Percentiles rank a stretch among this genome's conserved stretches.
Conservation (phyloP, 2,797 vertebrate species). For the Rallus crepitans region DNA sequence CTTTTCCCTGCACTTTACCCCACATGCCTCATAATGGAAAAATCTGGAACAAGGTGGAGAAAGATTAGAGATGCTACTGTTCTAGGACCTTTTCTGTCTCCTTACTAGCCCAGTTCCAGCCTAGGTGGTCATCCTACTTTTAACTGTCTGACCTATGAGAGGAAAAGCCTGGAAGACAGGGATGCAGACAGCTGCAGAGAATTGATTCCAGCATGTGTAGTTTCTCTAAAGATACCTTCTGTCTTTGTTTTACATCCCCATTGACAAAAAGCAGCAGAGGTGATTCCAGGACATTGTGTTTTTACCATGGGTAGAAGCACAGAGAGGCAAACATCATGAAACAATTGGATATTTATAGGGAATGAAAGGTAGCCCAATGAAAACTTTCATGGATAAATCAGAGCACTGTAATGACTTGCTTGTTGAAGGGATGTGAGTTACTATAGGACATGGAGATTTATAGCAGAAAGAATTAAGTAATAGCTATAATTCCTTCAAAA, state of each 20-base stretch:
- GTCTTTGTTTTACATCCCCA: not conserved
- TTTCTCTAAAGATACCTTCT: not conserved
- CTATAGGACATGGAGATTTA: not conserved
- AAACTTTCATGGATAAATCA: not conserved
- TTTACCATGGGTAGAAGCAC: not conserved
- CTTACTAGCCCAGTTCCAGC: not conserved
- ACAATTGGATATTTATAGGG: not conserved
- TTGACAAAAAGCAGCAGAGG: not conserved
- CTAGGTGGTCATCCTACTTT: not conserved
- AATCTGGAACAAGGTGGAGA: not conserved
- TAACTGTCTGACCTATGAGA: not conserved
- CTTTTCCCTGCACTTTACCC: not conserved
- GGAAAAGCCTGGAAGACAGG: not conserved
- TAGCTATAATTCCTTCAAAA: not conserved
- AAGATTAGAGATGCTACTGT: not conserved
- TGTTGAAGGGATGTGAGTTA: not conserved
- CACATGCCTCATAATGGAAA: not conserved
- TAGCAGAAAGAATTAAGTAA: not conserved
- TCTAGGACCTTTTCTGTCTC: not conserved
- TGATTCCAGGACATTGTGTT: not conserved
- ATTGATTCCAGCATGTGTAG: not conserved
- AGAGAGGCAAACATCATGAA: not conserved
- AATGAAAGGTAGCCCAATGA: not conserved
- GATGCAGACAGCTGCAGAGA: not conserved
- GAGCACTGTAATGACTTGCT: not conserved